Evolutionary conservation across 2,113 vertebrate genomes (phyloP), one percentile per base, ranked within the genome.

Genomic region (Tretioscincus oriximinensis): DNA sequence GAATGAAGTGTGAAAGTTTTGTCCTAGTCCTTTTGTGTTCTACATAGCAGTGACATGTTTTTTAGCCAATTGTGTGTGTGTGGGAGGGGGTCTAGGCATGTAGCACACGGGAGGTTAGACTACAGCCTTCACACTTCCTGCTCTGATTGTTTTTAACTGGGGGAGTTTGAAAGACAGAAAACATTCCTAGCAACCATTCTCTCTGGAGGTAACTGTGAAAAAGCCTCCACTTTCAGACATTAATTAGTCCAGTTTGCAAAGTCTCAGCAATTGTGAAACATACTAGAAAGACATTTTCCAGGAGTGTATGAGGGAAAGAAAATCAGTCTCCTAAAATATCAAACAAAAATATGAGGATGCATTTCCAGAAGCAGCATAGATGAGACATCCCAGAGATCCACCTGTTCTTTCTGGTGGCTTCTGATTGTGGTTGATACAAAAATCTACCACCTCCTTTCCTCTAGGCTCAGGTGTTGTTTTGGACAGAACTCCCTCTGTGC

Each of bases 381-480:
- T 22, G 16, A 61, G 26, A 22, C n/a, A 81, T 69, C 51, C 20
- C 21, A 76, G 69, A 58, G 8, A 20, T 61, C 54, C 14, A 61
- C 45, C 76, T 58, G 6, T 20, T 5, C 41, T 76, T 76, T 70
- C 49, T 65, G 51, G 28, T 31, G 14, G 49, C 64, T 68, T 26
- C 65, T 76, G 66, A 18, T 24, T 82, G 28, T 49, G 28, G 54
- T n/a, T n/a, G 28, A 8, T 63, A 18, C 26, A 82, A 21, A 31
- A 61, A 54, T 47, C 66, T 68, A n/a, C 31, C 54, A 26, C 60
- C n/a, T 58, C 65, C 21, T 69, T 49, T 61, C 66, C 76, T 69
- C 35, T 26, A 82, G 73, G 80, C 80, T 82, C 80, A 82, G 80
- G 80, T 82, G 80, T 82, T 82, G 80, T 70, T 82, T 82, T 76